These are phyloP conservation scores for Tetragnatha montana DNA, from an alignment of 2,888 invertebrate genomes.

Conservation along the genomic window DNA sequence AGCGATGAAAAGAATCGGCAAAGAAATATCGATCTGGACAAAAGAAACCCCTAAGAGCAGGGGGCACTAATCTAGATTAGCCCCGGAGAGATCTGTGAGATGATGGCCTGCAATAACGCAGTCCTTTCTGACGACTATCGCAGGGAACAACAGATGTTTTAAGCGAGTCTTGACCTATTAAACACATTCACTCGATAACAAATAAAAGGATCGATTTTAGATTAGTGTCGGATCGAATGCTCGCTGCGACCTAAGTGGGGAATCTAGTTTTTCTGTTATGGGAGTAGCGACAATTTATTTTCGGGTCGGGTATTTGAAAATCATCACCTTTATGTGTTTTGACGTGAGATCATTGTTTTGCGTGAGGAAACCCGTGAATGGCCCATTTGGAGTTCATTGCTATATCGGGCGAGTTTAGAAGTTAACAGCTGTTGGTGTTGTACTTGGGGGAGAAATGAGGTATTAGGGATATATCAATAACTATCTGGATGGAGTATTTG, in stretches of 20 bases:
- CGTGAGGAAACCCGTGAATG: neutral
- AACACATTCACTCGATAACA: slow-evolving; percentile 27
- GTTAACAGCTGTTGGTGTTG: neutral
- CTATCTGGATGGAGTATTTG: neutral
- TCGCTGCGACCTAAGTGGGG: neutral
- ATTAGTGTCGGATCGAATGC: slow-evolving; percentile 37
- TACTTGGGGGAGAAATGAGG: neutral
- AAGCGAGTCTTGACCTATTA: slow-evolving; percentile 57
- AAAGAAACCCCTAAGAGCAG: slow-evolving; percentile 7
- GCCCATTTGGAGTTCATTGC: neutral
- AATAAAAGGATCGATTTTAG: slow-evolving; percentile 54
- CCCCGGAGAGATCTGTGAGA: slow-evolving; percentile 22
- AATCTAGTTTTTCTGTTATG: slow-evolving; percentile 4
- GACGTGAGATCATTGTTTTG: neutral
- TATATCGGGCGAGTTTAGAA: neutral
- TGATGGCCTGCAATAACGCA: slow-evolving; percentile 50
- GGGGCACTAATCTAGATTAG: slow-evolving; percentile 35
- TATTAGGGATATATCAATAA: neutral
- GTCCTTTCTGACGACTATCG: slow-evolving; percentile 46
- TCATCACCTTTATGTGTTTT: neutral
- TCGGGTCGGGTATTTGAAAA: neutral
- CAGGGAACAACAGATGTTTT: slow-evolving; percentile 60
- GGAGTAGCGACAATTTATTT: neutral
- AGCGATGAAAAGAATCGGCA: neutral
- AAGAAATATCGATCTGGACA: slow-evolving; percentile 26